Evolutionary conservation across 2,113 vertebrate genomes (phyloP).

Genomic region (Oreochromis aureus): DNA sequence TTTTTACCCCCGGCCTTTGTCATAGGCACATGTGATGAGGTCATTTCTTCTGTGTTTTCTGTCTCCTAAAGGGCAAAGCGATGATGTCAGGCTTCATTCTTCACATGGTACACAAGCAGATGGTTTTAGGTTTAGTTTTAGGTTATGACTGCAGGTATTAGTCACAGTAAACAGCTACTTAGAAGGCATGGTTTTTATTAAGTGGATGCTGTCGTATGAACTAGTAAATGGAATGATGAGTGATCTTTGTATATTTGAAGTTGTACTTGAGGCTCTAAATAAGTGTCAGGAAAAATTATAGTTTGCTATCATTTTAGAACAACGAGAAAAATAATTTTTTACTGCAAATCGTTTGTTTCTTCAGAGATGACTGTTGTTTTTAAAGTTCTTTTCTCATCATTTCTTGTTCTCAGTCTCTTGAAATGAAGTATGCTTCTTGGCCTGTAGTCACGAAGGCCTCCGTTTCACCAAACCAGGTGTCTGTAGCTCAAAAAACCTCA

Average conservation of each 20-base stretch:
- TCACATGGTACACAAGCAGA: not conserved
- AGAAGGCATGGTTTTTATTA: not conserved
- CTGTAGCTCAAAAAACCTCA: not conserved
- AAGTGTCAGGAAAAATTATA: not conserved
- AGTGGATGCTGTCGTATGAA: not conserved
- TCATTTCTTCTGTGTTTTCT: not conserved
- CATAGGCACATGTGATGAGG: not conserved
- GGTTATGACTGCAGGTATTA: not conserved
- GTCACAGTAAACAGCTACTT: not conserved
- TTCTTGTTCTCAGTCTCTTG: not conserved
- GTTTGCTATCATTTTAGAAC: not conserved
- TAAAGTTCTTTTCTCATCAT: not conserved
- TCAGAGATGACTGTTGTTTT: not conserved
- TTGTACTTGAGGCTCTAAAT: not conserved
- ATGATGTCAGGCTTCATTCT: not conserved
- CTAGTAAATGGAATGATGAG: not conserved
- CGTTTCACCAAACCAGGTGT: not conserved
- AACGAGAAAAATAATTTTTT: fast-evolving
- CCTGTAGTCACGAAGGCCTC: not conserved
- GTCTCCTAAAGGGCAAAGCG: not conserved
- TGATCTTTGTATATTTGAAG: not conserved
- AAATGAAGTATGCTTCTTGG: not conserved
- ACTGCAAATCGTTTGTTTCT: not conserved
- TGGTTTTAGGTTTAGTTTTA: not conserved
- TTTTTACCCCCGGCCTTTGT: not conserved